Conservation (phyloP, 2,888 invertebrate genomes). For the Magallana nippona region DNA sequence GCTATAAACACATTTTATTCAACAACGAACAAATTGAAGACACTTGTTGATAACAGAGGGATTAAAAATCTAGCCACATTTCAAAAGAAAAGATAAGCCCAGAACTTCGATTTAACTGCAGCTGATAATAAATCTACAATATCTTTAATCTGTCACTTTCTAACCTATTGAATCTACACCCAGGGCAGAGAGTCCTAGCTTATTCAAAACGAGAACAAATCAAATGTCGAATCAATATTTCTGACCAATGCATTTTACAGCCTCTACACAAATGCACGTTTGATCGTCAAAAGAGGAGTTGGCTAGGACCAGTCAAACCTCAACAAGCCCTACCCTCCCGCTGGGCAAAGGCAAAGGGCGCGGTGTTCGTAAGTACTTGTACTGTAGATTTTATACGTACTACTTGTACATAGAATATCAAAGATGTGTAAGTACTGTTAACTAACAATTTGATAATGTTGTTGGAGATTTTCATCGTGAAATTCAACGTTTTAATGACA, state of each 20-base stretch:
- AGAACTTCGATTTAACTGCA: background rate
- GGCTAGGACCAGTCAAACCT: constrained; percentile 52
- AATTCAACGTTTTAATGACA: too few species aligned
- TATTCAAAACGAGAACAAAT: too few species aligned
- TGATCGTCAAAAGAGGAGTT: constrained; percentile 54
- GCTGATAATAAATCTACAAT: constrained; percentile 13
- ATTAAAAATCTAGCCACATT: constrained; percentile 23
- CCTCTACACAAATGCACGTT: constrained; percentile 56
- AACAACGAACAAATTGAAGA: background rate
- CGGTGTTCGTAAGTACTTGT: constrained; percentile 51
- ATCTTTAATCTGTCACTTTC: constrained; percentile 11
- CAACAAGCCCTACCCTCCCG: constrained; percentile 48
- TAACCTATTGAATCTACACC: background rate
- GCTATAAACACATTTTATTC: background rate
- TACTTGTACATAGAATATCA: too few species aligned
- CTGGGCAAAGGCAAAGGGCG: constrained; percentile 61
- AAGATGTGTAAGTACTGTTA: too few species aligned
- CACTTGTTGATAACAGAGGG: constrained; percentile 15
- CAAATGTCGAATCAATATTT: constrained; percentile 17
- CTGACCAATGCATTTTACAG: constrained; percentile 46
- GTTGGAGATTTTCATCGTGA: too few species aligned
- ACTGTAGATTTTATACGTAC: background rate
- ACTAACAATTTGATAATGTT: too few species aligned
- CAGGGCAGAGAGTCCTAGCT: background rate
- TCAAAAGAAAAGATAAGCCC: constrained; percentile 13